Evolutionary conservation across 2,113 vertebrate genomes (phyloP), one percentile per base, ranked within the genome.

Genomic region (Dicaeum eximium): DNA sequence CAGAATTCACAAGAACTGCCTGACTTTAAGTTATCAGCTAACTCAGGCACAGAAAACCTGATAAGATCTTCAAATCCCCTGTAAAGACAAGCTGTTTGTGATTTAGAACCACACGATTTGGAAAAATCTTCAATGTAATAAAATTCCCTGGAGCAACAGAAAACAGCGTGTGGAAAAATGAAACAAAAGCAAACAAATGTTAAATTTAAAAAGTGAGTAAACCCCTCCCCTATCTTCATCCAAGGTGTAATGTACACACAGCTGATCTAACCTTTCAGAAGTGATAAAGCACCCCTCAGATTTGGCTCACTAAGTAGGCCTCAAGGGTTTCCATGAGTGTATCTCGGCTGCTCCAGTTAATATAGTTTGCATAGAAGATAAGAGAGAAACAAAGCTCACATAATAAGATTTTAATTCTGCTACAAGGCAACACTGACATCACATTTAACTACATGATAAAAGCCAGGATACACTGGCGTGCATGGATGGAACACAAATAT

Each of bases 371-470:
- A 91, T 60, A 79, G 72, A 48, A 78, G 60, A 91, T 60, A 95
- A 92, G 78, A 78, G 67, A 88, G 64, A 72, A 95, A 84, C 31
- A 95, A 93, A 94, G 72, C 71, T 42, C 77, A 90, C 44, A 61
- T 95, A 71, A 70, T 82, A 92, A 65, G 53, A 95, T 96, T 97
- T 94, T 92, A 89, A 96, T 86, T 89, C 78, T 67, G 42, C 79
- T 96, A 88, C 65, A 64, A 65, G 72, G 82, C 2, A 35, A 81
- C 69, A 31, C n/a, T 90, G 86, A 84, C 81, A 91, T 92, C 42
- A 67, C 35, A 90, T 51, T 79, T 77, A 93, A 56, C 28, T 51
- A 61, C 54, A 79, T 85, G 64, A 95, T 81, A 67, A 84, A 95
- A 95, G 57, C 28, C 60, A 57, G 60, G 42, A 33, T 73, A 86